Evolutionary conservation across 2,888 invertebrate species (phyloP).

Genomic region (Laothoe populi): DNA sequence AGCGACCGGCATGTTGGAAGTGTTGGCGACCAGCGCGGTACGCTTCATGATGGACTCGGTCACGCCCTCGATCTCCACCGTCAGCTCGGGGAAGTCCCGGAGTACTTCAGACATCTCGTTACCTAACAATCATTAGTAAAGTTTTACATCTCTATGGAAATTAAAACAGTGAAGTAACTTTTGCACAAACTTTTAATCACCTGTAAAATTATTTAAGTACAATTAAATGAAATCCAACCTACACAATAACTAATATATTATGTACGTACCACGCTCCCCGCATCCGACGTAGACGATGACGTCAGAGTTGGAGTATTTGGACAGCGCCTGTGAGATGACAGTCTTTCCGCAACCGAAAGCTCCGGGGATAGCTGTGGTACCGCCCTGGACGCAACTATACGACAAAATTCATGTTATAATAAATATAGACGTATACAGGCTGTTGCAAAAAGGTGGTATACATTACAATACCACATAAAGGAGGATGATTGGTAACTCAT

Average conservation of each 20-base stretch:
- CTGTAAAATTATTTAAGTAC: no score
- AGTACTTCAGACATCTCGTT: slow-evolving; percentile 99
- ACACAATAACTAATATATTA: neutral
- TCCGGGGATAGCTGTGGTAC: slow-evolving; percentile 99
- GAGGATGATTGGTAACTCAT: no score
- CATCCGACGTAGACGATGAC: slow-evolving; percentile 99
- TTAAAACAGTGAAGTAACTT: no score
- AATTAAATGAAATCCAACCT: no score
- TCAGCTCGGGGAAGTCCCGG: slow-evolving; percentile 99
- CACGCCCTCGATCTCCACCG: slow-evolving; percentile 97
- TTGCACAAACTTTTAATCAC: no score
- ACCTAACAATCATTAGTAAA: slow-evolving; percentile 59
- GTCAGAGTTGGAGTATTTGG: slow-evolving; percentile 99
- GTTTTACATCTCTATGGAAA: neutral
- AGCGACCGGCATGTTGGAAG: slow-evolving; percentile 99
- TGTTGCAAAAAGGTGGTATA: no score
- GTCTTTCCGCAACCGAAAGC: slow-evolving; percentile 99
- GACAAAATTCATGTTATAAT: neutral
- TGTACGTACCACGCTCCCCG: slow-evolving; percentile 94
- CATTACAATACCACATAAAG: no score
- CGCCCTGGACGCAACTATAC: slow-evolving; percentile 96
- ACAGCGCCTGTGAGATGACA: slow-evolving; percentile 99
- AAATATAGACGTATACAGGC: neutral
- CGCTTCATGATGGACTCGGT: slow-evolving; percentile 99
- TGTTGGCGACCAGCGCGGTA: slow-evolving; percentile 99